phyloP scores from a whole-genome alignment of 2,888 invertebrate species.

The Trichogramma dendrolimi region DNA sequence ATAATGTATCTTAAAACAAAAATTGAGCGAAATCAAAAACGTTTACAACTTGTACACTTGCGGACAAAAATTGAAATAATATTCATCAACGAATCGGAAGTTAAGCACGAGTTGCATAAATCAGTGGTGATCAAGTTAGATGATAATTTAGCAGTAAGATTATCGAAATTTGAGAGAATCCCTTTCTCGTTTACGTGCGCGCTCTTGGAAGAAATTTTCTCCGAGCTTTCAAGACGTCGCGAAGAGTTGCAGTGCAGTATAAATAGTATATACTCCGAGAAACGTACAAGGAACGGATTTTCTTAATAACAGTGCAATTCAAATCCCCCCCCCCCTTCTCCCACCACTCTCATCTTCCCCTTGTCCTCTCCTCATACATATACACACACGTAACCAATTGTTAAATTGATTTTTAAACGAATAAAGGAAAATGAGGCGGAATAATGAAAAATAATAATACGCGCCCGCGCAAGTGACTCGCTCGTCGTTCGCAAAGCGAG shows the following conservation, averaged over 20 bases:
- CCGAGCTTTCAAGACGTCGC: too few relatives aligned
- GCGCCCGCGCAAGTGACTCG: conserved; percentile 26
- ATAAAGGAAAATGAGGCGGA: conserved; percentile 37
- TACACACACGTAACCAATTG: conserved; percentile 42
- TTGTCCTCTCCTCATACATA: too few relatives aligned
- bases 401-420: conserved; percentile 48
- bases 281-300: too few relatives aligned
- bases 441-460: background rate
- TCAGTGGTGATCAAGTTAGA: conserved; percentile 32
- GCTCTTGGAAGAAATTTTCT: conserved; percentile 6
- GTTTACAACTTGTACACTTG: too few relatives aligned
- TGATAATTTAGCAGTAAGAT: conserved; percentile 23
- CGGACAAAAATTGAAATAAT: conserved; percentile 11
- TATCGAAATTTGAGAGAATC: conserved; percentile 40
- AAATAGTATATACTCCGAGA: too few relatives aligned
- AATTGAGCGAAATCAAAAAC: too few relatives aligned
- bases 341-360: too few relatives aligned
- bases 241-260: too few relatives aligned
- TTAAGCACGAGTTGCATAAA: conserved; percentile 20
- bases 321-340: too few relatives aligned
- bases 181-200: conserved; percentile 26
- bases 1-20: background rate
- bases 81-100: conserved; percentile 26
- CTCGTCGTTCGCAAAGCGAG: conserved; percentile 21
- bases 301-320: too few relatives aligned